phyloP scores from a whole-genome alignment of 2,113 vertebrate species.

The Physeter macrocephalus region DNA sequence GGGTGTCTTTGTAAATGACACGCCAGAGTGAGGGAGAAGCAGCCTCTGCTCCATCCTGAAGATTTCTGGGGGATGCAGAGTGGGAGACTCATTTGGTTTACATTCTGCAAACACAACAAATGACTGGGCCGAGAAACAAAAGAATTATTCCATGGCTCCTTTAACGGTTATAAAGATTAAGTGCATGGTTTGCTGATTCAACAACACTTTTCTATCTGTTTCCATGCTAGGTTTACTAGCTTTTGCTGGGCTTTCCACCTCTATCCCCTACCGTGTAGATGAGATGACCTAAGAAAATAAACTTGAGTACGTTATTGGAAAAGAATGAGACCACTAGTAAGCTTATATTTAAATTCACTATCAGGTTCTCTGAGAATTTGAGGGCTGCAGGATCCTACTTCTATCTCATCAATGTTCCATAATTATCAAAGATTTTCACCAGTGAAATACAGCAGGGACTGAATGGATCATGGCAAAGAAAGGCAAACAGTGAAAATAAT shows the following conservation, averaged over 20 bases:
- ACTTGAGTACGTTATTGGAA: not conserved
- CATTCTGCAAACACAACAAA: not conserved
- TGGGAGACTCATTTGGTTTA: not conserved
- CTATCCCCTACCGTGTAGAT: not conserved
- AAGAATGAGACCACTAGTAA: not conserved
- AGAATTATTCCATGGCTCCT: not conserved
- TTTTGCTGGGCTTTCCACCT: not conserved
- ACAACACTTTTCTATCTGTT: not conserved
- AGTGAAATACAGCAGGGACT: not conserved
- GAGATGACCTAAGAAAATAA: not conserved
- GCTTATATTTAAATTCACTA: not conserved
- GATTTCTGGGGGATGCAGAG: not conserved
- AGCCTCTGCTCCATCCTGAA: not conserved
- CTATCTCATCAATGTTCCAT: not conserved
- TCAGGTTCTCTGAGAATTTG: not conserved
- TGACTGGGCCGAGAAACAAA: not conserved
- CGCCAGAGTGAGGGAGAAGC: rapidly evolving
- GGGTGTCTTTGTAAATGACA: not conserved
- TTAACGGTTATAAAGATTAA: not conserved
- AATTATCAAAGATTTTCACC: not conserved
- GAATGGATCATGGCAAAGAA: not conserved
- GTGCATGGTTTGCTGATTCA: not conserved
- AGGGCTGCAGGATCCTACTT: not conserved
- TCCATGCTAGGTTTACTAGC: not conserved
- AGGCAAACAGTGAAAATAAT: not conserved